These are phyloP conservation scores for Anhinga rufa DNA, from an alignment of 2,113 vertebrate genomes.

Conservation along the genomic window DNA sequence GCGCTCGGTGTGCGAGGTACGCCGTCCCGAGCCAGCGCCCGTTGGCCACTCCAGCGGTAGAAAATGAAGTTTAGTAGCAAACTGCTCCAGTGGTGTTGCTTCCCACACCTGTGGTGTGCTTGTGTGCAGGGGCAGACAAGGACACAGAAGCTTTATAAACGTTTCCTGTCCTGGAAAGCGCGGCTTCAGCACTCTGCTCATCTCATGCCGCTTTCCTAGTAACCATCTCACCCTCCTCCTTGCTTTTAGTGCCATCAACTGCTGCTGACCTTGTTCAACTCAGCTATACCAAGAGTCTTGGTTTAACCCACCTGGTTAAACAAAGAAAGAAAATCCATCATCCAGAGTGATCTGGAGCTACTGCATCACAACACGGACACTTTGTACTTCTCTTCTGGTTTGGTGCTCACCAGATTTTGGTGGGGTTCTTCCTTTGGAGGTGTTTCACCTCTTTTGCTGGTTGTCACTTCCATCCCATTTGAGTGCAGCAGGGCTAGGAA, in stretches of 20 bases:
- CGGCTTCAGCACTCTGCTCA: neutral
- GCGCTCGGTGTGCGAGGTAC: rapidly evolving
- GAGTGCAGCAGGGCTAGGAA: neutral
- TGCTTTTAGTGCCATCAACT: neutral
- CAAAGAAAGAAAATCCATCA: neutral
- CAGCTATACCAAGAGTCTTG: neutral
- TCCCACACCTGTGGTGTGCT: neutral
- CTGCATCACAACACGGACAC: neutral
- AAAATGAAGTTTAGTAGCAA: neutral
- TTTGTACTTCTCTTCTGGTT: neutral
- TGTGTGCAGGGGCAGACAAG: neutral
- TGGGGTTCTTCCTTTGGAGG: neutral
- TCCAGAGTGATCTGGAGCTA: neutral
- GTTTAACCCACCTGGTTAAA: neutral
- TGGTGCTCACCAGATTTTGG: neutral
- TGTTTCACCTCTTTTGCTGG: neutral
- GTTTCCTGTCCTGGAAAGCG: neutral
- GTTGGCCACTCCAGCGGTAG: neutral
- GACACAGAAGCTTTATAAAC: rapidly evolving
- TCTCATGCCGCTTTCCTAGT: neutral
- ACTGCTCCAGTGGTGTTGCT: rapidly evolving
- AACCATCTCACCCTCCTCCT: neutral
- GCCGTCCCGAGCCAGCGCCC: neutral
- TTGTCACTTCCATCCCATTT: neutral
- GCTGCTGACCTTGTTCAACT: neutral